phyloP scores from a whole-genome alignment of 2,797 vertebrate species.

The Alauda arvensis region DNA sequence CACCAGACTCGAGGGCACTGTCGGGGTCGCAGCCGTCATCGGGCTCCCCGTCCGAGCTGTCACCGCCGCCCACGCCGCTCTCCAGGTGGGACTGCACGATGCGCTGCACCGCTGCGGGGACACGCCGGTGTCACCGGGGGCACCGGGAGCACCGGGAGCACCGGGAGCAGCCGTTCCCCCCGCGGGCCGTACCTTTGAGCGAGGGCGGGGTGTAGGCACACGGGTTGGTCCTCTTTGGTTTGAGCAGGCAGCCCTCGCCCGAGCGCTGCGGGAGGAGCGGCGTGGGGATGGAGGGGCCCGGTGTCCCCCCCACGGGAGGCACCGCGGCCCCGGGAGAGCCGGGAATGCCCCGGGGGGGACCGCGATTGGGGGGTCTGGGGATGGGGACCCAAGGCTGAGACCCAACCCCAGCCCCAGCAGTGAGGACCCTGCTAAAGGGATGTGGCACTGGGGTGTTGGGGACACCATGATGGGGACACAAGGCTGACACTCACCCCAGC shows the following conservation, averaged over 20 bases:
- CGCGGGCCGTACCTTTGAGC: slow-evolving; percentile 83
- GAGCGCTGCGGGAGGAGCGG: slow-evolving; percentile 76
- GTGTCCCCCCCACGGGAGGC: neutral
- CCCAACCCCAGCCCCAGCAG: too few species aligned
- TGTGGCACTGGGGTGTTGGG: neutral
- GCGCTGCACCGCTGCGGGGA: slow-evolving; percentile 86
- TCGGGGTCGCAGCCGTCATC: slow-evolving; percentile 46
- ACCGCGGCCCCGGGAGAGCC: neutral
- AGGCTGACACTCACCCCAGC: too few species aligned
- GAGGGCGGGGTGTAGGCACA: slow-evolving; percentile 92
- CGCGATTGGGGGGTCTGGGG: fast-evolving
- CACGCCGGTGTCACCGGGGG: fast-evolving
- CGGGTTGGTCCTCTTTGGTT: slow-evolving; percentile 88
- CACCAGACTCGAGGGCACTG: slow-evolving; percentile 32
- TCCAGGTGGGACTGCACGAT: slow-evolving; percentile 94
- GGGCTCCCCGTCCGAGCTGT: slow-evolving; percentile 68
- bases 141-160: neutral
- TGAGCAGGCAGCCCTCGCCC: slow-evolving; percentile 90
- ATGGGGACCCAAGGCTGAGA: neutral
- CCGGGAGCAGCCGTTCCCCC: neutral
- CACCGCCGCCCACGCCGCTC: slow-evolving; percentile 77
- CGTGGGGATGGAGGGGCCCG: fast-evolving
- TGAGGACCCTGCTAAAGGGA: neutral
- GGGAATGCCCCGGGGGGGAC: neutral
- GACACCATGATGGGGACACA: neutral